Percentiles rank a stretch among this genome's conserved stretches.
phyloP scores from a whole-genome alignment of 2,113 vertebrate genomes.

The Dipodomys stephensi region DNA sequence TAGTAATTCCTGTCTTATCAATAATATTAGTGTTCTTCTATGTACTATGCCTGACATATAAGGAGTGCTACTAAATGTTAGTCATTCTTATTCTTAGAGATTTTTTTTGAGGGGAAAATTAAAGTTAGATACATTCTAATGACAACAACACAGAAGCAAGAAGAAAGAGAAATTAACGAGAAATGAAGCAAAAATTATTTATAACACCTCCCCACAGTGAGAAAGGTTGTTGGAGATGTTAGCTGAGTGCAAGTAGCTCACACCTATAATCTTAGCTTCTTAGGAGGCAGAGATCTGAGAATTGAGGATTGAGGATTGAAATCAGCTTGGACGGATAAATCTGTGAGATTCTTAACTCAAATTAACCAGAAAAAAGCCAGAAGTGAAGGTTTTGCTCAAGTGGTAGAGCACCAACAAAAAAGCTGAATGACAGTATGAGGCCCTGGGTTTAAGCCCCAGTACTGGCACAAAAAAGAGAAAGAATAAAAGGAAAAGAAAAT shows the following conservation, averaged over 20 bases:
- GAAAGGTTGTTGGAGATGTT: background rate
- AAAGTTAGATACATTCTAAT: background rate
- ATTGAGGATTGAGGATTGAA: too few relatives aligned
- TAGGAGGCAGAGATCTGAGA: too few relatives aligned
- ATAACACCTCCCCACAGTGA: background rate
- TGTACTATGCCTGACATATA: background rate
- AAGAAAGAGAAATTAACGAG: background rate
- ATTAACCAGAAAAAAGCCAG: too few relatives aligned
- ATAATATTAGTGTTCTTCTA: background rate
- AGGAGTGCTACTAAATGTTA: background rate
- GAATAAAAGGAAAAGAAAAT: too few relatives aligned
- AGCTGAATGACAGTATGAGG: too few relatives aligned
- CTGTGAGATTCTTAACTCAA: too few relatives aligned
- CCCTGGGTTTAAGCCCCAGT: too few relatives aligned
- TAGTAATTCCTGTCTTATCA: background rate
- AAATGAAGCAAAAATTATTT: background rate
- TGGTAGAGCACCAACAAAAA: too few relatives aligned
- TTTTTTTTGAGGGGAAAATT: background rate
- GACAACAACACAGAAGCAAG: background rate
- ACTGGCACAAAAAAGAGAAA: too few relatives aligned
- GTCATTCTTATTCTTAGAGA: background rate
- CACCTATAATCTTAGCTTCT: too few relatives aligned
- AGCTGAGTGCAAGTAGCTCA: background rate
- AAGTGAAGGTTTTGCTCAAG: too few relatives aligned
- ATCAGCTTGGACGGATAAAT: too few relatives aligned